Percentiles rank a stretch among this genome's conserved stretches.
Evolutionary conservation across 2,888 invertebrate species (phyloP).

Genomic region (Coenonympha glycerion): DNA sequence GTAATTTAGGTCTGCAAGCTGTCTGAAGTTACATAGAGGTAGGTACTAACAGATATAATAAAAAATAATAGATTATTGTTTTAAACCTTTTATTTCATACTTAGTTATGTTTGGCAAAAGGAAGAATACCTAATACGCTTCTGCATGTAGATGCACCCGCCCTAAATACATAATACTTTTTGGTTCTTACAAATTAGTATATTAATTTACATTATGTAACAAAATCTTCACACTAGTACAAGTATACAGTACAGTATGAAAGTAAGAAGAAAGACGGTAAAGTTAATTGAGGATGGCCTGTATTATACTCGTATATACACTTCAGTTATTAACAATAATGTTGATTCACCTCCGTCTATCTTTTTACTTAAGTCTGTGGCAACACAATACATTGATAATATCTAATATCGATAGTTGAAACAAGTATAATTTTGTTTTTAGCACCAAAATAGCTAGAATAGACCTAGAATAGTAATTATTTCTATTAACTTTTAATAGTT

Average conservation of each 20-base stretch:
- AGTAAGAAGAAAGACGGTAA: too few species aligned
- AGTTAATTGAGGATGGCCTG: too few species aligned
- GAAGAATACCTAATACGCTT: constrained; percentile 61
- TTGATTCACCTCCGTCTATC: neutral
- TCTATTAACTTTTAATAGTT: neutral
- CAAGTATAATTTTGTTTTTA: constrained; percentile 43
- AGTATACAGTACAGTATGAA: neutral
- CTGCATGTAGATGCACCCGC: constrained; percentile 36
- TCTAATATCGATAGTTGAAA: neutral
- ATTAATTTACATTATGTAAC: constrained; percentile 38
- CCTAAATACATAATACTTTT: constrained; percentile 61
- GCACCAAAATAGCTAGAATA: constrained; percentile 57
- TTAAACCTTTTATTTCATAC: constrained; percentile 60
- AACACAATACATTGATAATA: constrained; percentile 6
- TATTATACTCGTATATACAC: too few species aligned
- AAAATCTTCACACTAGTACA: constrained; percentile 22
- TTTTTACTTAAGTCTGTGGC: neutral
- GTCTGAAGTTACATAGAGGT: too few species aligned
- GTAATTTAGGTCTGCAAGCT: too few species aligned
- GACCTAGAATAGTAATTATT: constrained; percentile 15
- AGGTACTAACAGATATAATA: too few species aligned
- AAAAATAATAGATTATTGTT: constrained; percentile 36
- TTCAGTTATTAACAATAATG: too few species aligned
- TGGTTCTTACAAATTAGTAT: constrained; percentile 52
- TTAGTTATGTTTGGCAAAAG: constrained; percentile 70